phyloP scores from a whole-genome alignment of 2,797 vertebrate genomes.

The Scyliorhinus canicula region DNA sequence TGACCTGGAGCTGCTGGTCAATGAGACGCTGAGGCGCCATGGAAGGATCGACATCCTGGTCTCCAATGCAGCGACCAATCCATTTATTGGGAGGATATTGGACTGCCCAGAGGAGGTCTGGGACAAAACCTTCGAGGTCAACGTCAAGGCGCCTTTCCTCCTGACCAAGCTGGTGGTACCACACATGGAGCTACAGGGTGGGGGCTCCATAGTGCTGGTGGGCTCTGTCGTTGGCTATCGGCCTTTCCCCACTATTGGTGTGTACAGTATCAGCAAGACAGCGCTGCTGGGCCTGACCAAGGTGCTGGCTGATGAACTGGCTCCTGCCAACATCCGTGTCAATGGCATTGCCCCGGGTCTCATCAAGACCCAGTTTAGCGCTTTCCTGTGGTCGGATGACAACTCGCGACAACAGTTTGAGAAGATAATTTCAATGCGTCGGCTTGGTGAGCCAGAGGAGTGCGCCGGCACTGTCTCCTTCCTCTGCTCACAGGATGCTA shows the following conservation, averaged over 20 bases:
- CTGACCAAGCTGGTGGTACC: slow-evolving; percentile 71
- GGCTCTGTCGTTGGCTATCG: slow-evolving; percentile 70
- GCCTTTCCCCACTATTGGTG: slow-evolving; percentile 63
- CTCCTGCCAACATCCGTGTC: slow-evolving; percentile 68
- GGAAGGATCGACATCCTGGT: neutral
- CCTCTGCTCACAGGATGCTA: neutral
- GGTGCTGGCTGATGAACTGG: slow-evolving; percentile 66
- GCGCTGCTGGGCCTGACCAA: slow-evolving; percentile 75
- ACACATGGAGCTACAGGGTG: slow-evolving; percentile 75
- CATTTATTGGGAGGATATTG: neutral
- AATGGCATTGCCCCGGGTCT: neutral
- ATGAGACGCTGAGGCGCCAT: neutral
- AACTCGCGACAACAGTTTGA: neutral
- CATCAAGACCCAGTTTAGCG: neutral
- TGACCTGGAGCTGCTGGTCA: neutral
- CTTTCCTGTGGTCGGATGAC: neutral
- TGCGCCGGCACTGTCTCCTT: neutral
- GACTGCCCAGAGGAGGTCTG: slow-evolving; percentile 51
- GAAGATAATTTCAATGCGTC: neutral
- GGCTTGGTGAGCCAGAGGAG: neutral
- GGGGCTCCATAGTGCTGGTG: slow-evolving; percentile 76
- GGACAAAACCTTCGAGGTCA: slow-evolving; percentile 67
- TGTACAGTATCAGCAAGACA: slow-evolving; percentile 82
- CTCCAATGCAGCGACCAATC: neutral
- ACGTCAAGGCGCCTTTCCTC: slow-evolving; percentile 72